Conservation (phyloP, 2,797 vertebrate species). For the Spinibarbus caldwelli region DNA sequence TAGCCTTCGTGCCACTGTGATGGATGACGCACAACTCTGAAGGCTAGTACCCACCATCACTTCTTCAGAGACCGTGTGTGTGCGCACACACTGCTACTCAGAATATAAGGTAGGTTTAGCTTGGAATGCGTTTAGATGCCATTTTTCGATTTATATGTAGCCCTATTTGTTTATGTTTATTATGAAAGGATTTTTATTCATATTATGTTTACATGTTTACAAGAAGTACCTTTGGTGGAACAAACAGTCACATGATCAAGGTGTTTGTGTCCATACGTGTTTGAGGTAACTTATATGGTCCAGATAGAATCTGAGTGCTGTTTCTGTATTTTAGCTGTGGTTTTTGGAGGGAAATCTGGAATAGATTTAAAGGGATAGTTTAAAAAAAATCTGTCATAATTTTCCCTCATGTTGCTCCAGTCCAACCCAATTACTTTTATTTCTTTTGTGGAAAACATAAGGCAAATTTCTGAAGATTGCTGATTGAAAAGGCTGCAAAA, state of each 20-base stretch:
- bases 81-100: not conserved
- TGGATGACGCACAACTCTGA: conserved; percentile 65
- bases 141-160: too few species aligned
- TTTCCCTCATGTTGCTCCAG: not conserved
- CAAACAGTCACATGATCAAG: not conserved
- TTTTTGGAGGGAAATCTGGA: not conserved
- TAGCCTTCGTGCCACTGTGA: conserved; percentile 70
- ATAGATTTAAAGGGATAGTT: not conserved
- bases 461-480: not conserved
- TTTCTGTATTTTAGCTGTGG: not conserved
- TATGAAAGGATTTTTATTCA: too few species aligned
- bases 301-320: not conserved
- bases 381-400: too few species aligned
- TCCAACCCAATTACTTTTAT: too few species aligned
- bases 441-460: not conserved
- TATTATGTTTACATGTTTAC: too few species aligned
- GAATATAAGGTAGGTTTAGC: not conserved
- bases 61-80: conserved; percentile 23
- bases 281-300: not conserved
- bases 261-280: not conserved
- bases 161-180: too few species aligned
- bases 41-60: conserved; percentile 54
- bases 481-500: not conserved
- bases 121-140: too few species aligned
- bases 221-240: not conserved